Conservation (phyloP, 1,140 invertebrate genomes). For the Drosophila yakuba region DNA sequence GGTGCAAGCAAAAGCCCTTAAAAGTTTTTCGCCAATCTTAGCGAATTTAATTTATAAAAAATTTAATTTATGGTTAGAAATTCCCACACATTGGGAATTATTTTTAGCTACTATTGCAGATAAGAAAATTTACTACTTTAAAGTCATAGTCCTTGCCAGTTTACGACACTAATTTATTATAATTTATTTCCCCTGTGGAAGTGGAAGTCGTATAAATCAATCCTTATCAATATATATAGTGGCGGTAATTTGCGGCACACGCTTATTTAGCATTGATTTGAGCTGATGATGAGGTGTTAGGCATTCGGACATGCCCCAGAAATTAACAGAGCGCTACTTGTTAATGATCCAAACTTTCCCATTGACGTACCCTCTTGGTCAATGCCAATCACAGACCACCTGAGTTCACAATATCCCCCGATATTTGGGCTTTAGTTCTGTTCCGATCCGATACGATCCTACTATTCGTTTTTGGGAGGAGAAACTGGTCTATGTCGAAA, state of each 20-base stretch:
- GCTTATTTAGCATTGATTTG: conserved; percentile 57
- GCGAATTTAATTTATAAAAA: background rate
- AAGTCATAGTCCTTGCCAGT: background rate
- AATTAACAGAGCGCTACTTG: conserved; percentile 33
- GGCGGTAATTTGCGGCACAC: conserved; percentile 33
- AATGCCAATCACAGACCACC: conserved; percentile 6
- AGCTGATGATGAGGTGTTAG: conserved; percentile 26
- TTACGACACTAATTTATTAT: background rate
- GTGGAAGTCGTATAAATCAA: conserved; percentile 2
- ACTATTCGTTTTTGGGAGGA: background rate
- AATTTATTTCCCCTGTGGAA: conserved; percentile 9
- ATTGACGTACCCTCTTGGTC: conserved; percentile 41
- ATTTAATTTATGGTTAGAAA: too few species aligned
- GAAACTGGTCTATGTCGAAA: conserved; percentile 42
- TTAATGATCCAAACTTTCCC: conserved; percentile 51
- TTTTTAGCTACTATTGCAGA: background rate
- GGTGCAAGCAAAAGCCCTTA: too few species aligned
- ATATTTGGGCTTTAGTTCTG: conserved; percentile 1
- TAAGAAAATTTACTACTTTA: conserved; percentile 6
- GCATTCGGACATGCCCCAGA: conserved; percentile 28
- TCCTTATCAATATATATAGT: conserved; percentile 30
- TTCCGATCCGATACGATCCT: background rate
- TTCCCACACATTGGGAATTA: background rate
- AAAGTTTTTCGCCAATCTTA: too few species aligned
- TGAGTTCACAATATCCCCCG: background rate